Conservation (phyloP, 2,113 vertebrate genomes). For the Podiceps cristatus region DNA sequence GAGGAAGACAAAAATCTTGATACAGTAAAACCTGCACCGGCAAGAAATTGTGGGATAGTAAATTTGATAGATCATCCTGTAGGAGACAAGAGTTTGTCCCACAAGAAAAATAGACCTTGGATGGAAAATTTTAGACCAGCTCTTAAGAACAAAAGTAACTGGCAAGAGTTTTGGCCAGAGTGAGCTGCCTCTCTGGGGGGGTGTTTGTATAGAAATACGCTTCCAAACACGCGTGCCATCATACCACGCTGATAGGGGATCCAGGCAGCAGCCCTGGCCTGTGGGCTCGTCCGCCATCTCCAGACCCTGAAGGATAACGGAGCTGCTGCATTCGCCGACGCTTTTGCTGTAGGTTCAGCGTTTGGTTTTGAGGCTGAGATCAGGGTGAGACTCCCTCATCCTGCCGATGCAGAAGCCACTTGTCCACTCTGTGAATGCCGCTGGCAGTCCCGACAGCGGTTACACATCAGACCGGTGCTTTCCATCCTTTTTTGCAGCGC, state of each 20-base stretch:
- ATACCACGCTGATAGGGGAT: rapidly evolving
- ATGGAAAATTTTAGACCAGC: not conserved
- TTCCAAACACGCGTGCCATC: not conserved
- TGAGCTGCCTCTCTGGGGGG: not conserved
- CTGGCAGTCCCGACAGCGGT: not conserved
- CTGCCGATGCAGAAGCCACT: not conserved
- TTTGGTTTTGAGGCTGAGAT: not conserved
- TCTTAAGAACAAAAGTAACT: not conserved
- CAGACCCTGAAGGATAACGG: not conserved
- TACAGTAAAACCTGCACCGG: not conserved
- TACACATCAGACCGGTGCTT: not conserved
- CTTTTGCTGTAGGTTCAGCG: not conserved
- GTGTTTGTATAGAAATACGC: not conserved
- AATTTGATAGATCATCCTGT: not conserved
- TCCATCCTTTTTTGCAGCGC: not conserved
- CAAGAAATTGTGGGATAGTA: not conserved
- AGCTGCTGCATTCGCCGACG: not conserved
- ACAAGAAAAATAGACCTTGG: not conserved
- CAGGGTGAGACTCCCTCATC: not conserved
- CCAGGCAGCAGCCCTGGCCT: not conserved
- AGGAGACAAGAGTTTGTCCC: not conserved
- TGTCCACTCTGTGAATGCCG: not conserved
- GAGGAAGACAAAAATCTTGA: not conserved
- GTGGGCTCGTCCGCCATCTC: not conserved
- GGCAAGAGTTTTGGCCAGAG: not conserved